Conservation (phyloP, 2,888 invertebrate genomes). For the Anagyrus pseudococci region DNA sequence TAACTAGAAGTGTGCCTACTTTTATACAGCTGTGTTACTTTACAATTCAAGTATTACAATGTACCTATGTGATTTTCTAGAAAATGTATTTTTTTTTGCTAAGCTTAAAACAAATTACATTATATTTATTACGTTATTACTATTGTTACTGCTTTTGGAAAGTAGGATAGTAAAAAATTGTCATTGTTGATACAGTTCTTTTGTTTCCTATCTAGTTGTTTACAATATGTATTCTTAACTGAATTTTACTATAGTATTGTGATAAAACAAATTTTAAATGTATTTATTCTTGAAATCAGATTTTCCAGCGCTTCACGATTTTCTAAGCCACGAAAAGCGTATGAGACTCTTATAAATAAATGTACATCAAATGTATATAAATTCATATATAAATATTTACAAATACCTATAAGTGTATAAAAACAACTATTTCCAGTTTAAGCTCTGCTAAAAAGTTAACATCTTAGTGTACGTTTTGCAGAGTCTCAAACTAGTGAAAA, state of each 20-base stretch:
- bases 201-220: background rate
- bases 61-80: slow-evolving; percentile 6
- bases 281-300: slow-evolving; percentile 25
- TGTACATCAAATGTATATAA: slow-evolving; percentile 14
- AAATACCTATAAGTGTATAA: slow-evolving; percentile 10
- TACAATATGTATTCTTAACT: background rate
- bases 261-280: slow-evolving; percentile 21
- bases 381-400: slow-evolving; percentile 4
- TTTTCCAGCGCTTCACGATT: slow-evolving; percentile 21
- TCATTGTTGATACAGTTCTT: background rate
- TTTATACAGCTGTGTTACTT: slow-evolving; percentile 5
- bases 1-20: slow-evolving; percentile 5
- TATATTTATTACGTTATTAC: background rate
- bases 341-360: slow-evolving; percentile 10
- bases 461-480: slow-evolving; percentile 18
- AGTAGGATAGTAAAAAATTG: slow-evolving; percentile 3
- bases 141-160: background rate
- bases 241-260: slow-evolving; percentile 26
- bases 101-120: slow-evolving; percentile 4
- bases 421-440: background rate
- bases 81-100: slow-evolving; percentile 7
- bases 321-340: slow-evolving; percentile 22
- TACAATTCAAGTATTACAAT: slow-evolving; percentile 11
- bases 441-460: slow-evolving; percentile 12
- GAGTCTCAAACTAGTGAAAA: slow-evolving; percentile 12